phyloP scores from a whole-genome alignment of 37 sponge, comb jelly and placozoan species.

The Geodia barretti region DNA sequence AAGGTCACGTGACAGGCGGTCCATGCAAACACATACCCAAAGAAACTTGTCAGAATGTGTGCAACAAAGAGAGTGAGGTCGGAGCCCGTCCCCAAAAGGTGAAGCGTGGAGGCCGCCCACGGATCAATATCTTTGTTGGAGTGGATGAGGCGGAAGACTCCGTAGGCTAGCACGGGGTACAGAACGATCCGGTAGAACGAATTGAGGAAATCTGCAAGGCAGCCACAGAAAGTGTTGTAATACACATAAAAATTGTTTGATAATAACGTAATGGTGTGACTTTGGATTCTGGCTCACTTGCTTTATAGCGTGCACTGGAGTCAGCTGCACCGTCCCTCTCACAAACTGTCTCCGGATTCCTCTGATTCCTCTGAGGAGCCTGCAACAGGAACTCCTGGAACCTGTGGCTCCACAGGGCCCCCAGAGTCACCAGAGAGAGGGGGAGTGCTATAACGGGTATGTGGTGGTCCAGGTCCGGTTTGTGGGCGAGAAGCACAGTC shows the following conservation, averaged over 20 bases:
- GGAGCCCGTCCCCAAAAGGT: slow-evolving; percentile 15
- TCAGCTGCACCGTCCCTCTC: neutral
- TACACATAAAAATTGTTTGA: neutral
- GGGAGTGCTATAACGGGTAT: neutral
- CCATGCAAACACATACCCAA: slow-evolving; percentile 46
- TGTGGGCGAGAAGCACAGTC: neutral
- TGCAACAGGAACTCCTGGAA: slow-evolving; percentile 25
- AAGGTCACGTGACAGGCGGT: slow-evolving; percentile 48
- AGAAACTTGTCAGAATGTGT: slow-evolving; percentile 55
- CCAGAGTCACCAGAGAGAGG: slow-evolving; percentile 5
- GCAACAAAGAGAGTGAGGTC: slow-evolving; percentile 11
- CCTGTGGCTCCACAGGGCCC: slow-evolving; percentile 28
- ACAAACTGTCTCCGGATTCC: too few relatives aligned
- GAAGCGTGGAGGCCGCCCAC: slow-evolving; percentile 3
- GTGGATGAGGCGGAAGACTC: slow-evolving; percentile 25
- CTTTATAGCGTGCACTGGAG: slow-evolving; percentile 53
- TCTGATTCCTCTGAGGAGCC: neutral
- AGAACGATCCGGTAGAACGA: slow-evolving; percentile 37
- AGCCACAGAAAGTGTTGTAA: neutral
- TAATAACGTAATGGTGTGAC: neutral
- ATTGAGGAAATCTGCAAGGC: slow-evolving; percentile 51
- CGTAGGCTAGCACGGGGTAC: slow-evolving; percentile 51
- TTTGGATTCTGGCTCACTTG: slow-evolving; percentile 35
- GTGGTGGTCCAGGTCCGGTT: neutral
- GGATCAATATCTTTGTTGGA: slow-evolving; percentile 25